Base-by-base conservation (phyloP, 2,113 vertebrate genomes). In the Leiothrix lutea region DNA sequence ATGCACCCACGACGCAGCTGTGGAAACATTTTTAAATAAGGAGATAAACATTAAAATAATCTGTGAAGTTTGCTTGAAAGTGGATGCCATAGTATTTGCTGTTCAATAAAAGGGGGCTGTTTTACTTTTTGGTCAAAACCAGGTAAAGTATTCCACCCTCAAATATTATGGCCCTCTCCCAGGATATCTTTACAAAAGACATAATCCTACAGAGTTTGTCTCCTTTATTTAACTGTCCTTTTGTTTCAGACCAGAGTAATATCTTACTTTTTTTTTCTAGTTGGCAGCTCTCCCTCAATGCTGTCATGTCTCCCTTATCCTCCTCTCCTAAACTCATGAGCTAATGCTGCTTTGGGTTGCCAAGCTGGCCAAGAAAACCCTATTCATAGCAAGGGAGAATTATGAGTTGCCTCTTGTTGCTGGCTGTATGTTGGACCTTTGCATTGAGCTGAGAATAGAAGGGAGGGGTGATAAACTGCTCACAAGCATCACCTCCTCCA, bases 21-120 rank as follows among this genome's bases (percentile, higher is more conserved):
- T 93, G 77, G 88, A 87, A 94, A 73, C 36, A 40, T 88, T 96
- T 96, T 88, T 51, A 74, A 74, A 92, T 78, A 78, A 75, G 71
- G 74, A 86, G 54, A 86, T 94, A 96, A 95, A 88, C 83, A 93
- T 90, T 73, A 61, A 94, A 85, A 88, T 90, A 78, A 92, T 90
- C 62, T 83, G 47, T 92, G 47, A 90, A 86, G n/a, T 86, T 91
- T 1, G 0, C 60, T 83, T 70, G 40, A 33, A 65, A 65, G 75
- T 56, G 15, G 33, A 51, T 96, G 64, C 54, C 47, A 58, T 45
- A 90, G 54, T 79, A 61, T 85, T 73, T 86, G 29, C 61, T 72
- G 9, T 65, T 81, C 64, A 33, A 1, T 90, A 78, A 79, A 72
- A 36, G 21, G 38, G 20, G 38, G 28, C 42, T 69, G 2, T 24